phyloP scores from a whole-genome alignment of 1,140 invertebrate species.

The Drosophila subobscura region DNA sequence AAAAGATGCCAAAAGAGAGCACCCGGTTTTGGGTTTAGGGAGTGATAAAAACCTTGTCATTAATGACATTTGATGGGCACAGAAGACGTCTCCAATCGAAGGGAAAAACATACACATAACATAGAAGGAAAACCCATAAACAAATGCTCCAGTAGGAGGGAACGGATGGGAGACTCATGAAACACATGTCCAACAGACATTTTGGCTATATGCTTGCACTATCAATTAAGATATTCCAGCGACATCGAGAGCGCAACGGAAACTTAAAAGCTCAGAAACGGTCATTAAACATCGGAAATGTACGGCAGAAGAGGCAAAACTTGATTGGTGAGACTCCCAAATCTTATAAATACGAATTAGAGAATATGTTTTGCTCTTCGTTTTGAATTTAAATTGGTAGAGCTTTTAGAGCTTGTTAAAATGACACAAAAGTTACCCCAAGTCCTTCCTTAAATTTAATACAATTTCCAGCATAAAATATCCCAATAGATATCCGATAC shows the following conservation, averaged over 20 bases:
- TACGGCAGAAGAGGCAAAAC: conserved; percentile 40
- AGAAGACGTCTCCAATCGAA: conserved; percentile 4
- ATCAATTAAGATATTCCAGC: conserved; percentile 29
- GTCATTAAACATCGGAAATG: conserved; percentile 69
- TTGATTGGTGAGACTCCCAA: conserved; percentile 2
- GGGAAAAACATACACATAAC: conserved; percentile 15
- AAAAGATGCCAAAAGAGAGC: conserved; percentile 59
- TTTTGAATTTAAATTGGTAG: too few relatives aligned
- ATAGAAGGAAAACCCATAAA: too few relatives aligned
- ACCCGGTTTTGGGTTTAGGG: conserved; percentile 3
- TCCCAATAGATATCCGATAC: too few relatives aligned
- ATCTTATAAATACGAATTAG: too few relatives aligned
- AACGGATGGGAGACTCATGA: background rate
- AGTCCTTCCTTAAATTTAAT: too few relatives aligned
- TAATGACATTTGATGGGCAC: conserved; percentile 68
- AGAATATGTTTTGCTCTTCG: too few relatives aligned
- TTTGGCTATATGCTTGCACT: background rate
- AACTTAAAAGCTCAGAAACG: conserved; percentile 67
- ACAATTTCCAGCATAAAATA: too few relatives aligned
- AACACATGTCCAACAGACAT: conserved; percentile 30
- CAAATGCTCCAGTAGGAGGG: too few relatives aligned
- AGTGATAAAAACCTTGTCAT: conserved; percentile 63
- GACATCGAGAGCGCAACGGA: conserved; percentile 58
- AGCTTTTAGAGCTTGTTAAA: too few relatives aligned
- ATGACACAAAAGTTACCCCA: too few relatives aligned